Evolutionary conservation across 2,113 vertebrate genomes (phyloP).

Genomic region (Pelodiscus sinensis): DNA sequence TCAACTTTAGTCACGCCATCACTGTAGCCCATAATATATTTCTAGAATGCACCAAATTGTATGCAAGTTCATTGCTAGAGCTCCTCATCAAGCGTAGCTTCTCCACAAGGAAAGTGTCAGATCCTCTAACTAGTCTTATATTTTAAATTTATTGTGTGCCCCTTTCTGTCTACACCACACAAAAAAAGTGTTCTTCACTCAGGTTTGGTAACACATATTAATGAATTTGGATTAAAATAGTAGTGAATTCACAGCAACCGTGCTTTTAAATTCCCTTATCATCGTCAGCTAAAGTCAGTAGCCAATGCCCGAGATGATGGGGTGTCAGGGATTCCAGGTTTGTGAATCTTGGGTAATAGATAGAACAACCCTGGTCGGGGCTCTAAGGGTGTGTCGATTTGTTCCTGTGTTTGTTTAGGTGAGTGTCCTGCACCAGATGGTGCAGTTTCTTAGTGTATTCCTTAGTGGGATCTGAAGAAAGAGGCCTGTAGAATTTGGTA

Average conservation of each 20-base stretch:
- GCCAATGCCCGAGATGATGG: too few species aligned
- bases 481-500: too few species aligned
- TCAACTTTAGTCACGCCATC: accelerated
- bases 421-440: too few species aligned
- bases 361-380: too few species aligned
- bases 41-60: not conserved
- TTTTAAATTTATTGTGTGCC: not conserved
- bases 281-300: not conserved
- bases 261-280: not conserved
- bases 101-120: not conserved
- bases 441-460: too few species aligned
- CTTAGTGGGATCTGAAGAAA: too few species aligned
- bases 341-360: too few species aligned
- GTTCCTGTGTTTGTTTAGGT: too few species aligned
- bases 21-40: not conserved
- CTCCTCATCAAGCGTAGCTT: accelerated
- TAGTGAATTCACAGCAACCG: not conserved
- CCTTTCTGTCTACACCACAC: not conserved
- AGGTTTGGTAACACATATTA: not conserved
- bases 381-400: too few species aligned
- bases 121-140: not conserved
- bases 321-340: too few species aligned
- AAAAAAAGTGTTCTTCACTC: not conserved
- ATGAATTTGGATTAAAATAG: not conserved
- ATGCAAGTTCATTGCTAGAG: not conserved